Evolutionary conservation across 2,797 vertebrate genomes (phyloP).

Genomic region (Helostoma temminkii): DNA sequence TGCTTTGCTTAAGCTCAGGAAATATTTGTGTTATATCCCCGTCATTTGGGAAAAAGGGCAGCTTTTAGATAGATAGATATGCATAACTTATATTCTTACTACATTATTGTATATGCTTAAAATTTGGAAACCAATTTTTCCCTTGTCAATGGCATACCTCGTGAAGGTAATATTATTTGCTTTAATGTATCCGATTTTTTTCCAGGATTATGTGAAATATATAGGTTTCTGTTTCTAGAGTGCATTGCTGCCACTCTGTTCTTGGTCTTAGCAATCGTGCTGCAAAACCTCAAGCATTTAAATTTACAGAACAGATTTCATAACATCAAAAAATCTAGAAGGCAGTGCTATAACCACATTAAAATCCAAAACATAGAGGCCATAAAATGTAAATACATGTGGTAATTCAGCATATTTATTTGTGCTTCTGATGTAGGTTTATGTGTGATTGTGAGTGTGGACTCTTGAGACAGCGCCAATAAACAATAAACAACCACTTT

Average conservation of each 20-base stretch:
- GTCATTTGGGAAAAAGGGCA: constrained; percentile 24
- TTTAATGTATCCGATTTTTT: constrained; percentile 13
- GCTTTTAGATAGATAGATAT: too few relatives aligned
- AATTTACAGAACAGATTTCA: not conserved
- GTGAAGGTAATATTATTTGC: constrained; percentile 44
- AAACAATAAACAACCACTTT: constrained; percentile 50
- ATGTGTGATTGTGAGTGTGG: constrained; percentile 1
- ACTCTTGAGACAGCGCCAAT: not conserved
- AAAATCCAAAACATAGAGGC: not conserved
- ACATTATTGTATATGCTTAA: constrained; percentile 16
- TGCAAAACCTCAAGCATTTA: too few relatives aligned
- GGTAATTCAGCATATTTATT: not conserved
- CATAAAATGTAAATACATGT: not conserved
- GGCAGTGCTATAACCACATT: not conserved
- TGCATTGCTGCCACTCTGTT: too few relatives aligned
- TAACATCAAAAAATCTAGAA: not conserved
- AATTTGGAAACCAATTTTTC: constrained; percentile 15
- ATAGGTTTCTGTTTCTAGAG: not conserved
- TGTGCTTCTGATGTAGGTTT: not conserved
- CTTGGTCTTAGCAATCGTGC: too few relatives aligned
- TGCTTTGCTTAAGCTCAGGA: constrained; percentile 62
- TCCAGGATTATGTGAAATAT: not conserved
- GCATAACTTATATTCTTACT: too few relatives aligned
- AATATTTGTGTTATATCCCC: constrained; percentile 42
- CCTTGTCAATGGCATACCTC: constrained; percentile 38